phyloP scores from a whole-genome alignment of 2,888 invertebrate genomes.

The Falcaria lacertinaria region DNA sequence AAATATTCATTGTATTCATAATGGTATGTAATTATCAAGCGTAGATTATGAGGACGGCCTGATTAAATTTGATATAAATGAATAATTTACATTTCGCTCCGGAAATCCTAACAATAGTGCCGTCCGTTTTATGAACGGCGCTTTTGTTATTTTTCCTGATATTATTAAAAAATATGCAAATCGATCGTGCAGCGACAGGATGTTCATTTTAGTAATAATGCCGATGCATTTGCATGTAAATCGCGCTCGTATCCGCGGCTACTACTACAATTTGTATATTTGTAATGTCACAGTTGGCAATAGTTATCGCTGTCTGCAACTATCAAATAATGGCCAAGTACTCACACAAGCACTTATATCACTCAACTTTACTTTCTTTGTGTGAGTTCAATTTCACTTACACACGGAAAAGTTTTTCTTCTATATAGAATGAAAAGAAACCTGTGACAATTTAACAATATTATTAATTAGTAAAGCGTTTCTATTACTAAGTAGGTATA shows the following conservation, averaged over 20 bases:
- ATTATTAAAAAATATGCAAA: constrained; percentile 79
- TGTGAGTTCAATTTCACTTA: too few relatives aligned
- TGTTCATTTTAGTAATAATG: constrained; percentile 74
- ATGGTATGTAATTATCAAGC: constrained; percentile 53
- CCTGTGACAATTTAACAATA: too few relatives aligned
- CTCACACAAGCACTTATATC: too few relatives aligned
- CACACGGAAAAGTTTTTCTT: too few relatives aligned
- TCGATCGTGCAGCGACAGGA: constrained; percentile 70
- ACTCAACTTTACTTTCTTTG: too few relatives aligned
- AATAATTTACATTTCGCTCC: constrained; percentile 61
- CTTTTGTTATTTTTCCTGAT: constrained; percentile 70
- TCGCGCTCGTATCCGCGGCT: constrained; percentile 64
- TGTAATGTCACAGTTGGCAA: constrained; percentile 57
- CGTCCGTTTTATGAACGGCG: constrained; percentile 55
- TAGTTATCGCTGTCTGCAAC: constrained; percentile 16
- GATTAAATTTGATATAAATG: constrained; percentile 67
- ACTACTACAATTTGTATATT: constrained; percentile 65
- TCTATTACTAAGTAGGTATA: too few relatives aligned
- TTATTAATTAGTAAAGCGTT: too few relatives aligned
- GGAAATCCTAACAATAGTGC: constrained; percentile 69
- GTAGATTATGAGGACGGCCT: constrained; percentile 59
- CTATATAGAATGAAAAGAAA: too few relatives aligned
- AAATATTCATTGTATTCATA: constrained; percentile 35
- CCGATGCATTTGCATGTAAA: constrained; percentile 74
- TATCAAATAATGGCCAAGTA: neutral